phyloP scores from a whole-genome alignment of 2,888 invertebrate genomes.

The Macrosiphum euphorbiae region DNA sequence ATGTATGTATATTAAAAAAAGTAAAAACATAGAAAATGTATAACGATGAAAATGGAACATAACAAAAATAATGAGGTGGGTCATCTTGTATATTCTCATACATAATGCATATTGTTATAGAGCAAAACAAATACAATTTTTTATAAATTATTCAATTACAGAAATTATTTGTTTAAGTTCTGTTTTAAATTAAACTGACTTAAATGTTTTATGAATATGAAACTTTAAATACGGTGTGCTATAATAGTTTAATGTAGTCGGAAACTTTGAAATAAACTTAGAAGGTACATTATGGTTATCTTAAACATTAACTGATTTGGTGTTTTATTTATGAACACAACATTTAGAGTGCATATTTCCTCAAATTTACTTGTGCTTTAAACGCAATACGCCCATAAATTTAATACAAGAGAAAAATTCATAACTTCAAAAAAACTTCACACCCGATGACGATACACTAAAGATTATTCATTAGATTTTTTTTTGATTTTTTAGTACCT shows the following conservation, averaged over 20 bases:
- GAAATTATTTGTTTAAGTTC: background rate
- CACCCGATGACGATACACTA: background rate
- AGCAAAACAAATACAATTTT: background rate
- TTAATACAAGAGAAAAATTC: background rate
- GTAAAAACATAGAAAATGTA: background rate
- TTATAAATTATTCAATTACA: background rate
- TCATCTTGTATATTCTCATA: background rate
- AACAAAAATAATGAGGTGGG: background rate
- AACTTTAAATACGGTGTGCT: background rate
- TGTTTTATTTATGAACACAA: slow-evolving; percentile 38
- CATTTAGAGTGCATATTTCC: slow-evolving; percentile 32
- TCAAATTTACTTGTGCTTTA: background rate
- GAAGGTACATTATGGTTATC: slow-evolving; percentile 16
- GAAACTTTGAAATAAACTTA: slow-evolving; percentile 7
- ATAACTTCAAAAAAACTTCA: background rate
- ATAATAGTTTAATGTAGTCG: background rate
- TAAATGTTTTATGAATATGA: slow-evolving; percentile 17
- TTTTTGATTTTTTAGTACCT: background rate
- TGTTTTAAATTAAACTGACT: slow-evolving; percentile 20
- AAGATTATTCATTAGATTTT: background rate
- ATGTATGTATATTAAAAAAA: background rate
- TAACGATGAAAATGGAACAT: background rate
- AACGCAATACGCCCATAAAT: background rate
- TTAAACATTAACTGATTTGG: slow-evolving; percentile 29
- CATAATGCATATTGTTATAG: background rate